These are phyloP conservation scores for Gorsachius magnificus DNA, from an alignment of 2,797 vertebrate species.

Conservation along the genomic window DNA sequence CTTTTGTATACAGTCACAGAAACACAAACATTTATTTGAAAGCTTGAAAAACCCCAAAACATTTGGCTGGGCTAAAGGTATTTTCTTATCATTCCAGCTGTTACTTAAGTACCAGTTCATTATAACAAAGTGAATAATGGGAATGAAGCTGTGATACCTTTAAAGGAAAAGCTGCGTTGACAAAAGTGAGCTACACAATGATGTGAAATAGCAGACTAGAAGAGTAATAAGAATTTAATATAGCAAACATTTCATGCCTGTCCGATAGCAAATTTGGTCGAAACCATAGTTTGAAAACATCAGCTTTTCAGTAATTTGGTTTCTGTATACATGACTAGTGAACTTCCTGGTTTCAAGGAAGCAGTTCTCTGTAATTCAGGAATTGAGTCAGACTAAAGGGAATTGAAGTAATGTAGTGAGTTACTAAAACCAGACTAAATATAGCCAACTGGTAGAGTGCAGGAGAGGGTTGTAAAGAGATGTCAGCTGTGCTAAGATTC, in stretches of 20 bases:
- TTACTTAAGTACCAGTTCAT: background rate
- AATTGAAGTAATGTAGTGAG: conserved; percentile 20
- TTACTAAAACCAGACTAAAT: background rate
- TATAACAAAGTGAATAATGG: background rate
- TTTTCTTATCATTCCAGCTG: background rate
- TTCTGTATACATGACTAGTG: background rate
- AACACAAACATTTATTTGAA: background rate
- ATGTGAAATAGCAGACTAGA: background rate
- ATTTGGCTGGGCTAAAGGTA: background rate
- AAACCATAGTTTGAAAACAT: background rate
- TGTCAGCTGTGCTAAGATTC: background rate
- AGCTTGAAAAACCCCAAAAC: background rate
- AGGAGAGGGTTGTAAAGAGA: background rate
- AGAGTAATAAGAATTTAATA: background rate
- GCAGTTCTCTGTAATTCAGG: conserved; percentile 32
- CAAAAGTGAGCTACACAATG: background rate
- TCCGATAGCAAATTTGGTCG: background rate
- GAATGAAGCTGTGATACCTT: background rate
- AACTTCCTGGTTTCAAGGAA: conserved; percentile 59
- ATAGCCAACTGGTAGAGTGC: background rate
- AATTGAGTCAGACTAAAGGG: conserved; percentile 49
- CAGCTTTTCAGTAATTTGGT: conserved; percentile 14
- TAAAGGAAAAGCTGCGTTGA: background rate
- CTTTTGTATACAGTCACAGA: background rate
- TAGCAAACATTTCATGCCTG: background rate